Percentiles rank a stretch among this genome's conserved stretches.
Conservation (phyloP, 2,888 invertebrate species). For the Micoletzkya japonica region DNA sequence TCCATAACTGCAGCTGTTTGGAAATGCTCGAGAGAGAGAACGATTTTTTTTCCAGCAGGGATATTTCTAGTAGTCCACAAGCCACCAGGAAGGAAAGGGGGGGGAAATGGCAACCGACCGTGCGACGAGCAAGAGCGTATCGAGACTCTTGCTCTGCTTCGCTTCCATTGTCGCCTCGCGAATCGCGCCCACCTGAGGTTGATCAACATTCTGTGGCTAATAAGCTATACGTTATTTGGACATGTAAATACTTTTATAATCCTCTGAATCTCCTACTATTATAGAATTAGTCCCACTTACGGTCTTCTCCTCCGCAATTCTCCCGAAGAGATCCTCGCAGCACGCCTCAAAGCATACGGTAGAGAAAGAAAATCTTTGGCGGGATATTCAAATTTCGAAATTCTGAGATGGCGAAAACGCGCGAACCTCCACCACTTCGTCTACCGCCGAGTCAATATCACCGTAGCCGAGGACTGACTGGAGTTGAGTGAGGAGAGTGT, state of each 20-base stretch:
- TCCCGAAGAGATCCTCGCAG: conserved; percentile 84
- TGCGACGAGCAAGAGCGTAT: conserved; percentile 68
- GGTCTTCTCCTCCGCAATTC: conserved; percentile 87
- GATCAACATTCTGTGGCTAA: background rate
- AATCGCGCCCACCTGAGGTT: conserved; percentile 15
- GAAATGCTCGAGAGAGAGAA: no score
- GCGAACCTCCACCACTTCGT: conserved; percentile 76
- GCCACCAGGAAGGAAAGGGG: no score
- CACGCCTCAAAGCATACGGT: conserved; percentile 71
- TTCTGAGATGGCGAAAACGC: no score
- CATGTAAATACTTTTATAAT: no score
- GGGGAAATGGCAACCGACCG: no score
- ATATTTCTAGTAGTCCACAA: no score
- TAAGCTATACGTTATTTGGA: no score
- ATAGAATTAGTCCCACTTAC: conserved; percentile 80
- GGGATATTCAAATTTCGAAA: background rate
- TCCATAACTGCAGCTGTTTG: no score
- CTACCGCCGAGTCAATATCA: conserved; percentile 80
- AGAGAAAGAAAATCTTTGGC: no score
- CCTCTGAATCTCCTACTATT: conserved; percentile 80
- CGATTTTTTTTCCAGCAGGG: no score
- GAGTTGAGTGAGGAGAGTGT: conserved; percentile 77
- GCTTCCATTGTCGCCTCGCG: conserved; percentile 25
- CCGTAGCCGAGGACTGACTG: conserved; percentile 72
- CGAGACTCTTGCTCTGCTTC: conserved; percentile 23